Evolutionary conservation across 2,888 invertebrate genomes (phyloP).

Genomic region (Melanargia galathea): DNA sequence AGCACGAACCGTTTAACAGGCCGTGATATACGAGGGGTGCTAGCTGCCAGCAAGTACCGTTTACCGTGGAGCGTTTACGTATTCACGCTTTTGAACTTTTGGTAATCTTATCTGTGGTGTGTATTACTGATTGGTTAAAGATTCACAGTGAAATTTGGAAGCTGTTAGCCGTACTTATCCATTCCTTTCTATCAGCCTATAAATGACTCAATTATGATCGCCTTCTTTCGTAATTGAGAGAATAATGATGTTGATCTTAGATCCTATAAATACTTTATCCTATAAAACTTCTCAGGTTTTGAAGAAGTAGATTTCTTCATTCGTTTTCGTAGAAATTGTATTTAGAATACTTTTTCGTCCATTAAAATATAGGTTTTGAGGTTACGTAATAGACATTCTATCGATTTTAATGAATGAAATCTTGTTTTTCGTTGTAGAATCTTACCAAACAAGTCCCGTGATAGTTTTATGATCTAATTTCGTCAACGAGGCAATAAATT

Average conservation of each 20-base stretch:
- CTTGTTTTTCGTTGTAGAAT: not conserved
- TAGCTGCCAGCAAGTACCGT: not conserved
- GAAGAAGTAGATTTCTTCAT: no score
- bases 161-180: no score
- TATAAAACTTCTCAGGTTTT: no score
- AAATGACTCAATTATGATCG: no score
- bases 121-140: not conserved
- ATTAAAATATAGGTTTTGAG: not conserved
- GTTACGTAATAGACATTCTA: not conserved
- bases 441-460: not conserved
- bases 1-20: not conserved
- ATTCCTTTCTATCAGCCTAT: no score
- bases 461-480: not conserved
- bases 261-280: no score
- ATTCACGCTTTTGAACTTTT: not conserved
- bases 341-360: not conserved
- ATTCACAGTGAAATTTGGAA: not conserved
- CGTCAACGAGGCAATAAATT: constrained; percentile 8
- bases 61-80: not conserved
- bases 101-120: constrained; percentile 4
- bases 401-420: not conserved
- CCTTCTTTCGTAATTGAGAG: no score
- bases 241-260: no score
- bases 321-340: no score
- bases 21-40: not conserved